Percentiles rank a stretch among this genome's conserved stretches.
These are phyloP conservation scores for Acanthococcus lagerstroemiae DNA, from an alignment of 2,888 invertebrate species.

Conservation along the genomic window DNA sequence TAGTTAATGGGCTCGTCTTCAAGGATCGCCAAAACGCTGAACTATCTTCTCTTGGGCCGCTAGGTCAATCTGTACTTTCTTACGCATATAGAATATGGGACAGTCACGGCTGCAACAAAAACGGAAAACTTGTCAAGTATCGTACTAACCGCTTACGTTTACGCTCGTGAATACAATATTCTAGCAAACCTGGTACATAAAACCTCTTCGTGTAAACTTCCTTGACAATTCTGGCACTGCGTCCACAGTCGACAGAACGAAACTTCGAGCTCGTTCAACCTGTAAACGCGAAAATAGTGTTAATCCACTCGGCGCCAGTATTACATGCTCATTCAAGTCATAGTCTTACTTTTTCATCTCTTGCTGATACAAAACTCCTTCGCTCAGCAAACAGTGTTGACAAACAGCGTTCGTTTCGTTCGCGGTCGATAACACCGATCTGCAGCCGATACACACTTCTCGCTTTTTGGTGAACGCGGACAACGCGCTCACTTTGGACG, in stretches of 20 bases:
- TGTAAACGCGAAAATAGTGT: constrained; percentile 25
- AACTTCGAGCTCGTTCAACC: constrained; percentile 64
- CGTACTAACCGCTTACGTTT: too few species aligned
- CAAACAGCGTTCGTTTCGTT: constrained; percentile 65
- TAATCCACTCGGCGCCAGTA: too few species aligned
- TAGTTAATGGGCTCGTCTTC: not conserved
- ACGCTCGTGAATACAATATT: constrained; percentile 5
- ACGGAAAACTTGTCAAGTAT: constrained; percentile 5
- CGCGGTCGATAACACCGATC: constrained; percentile 51
- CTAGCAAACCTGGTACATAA: constrained; percentile 69
- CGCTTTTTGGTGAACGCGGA: constrained; percentile 88
- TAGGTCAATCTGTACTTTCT: constrained; percentile 93
- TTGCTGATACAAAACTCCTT: constrained; percentile 72
- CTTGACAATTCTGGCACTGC: constrained; percentile 97
- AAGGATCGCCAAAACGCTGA: constrained; percentile 65
- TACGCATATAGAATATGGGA: constrained; percentile 99
- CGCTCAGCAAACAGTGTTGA: constrained; percentile 65
- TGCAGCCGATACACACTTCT: constrained; percentile 93
- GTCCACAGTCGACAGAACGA: constrained; percentile 92
- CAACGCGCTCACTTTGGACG: constrained; percentile 88
- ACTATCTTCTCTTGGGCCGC: constrained; percentile 74
- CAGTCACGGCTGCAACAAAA: constrained; percentile 74
- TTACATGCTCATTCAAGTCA: not conserved
- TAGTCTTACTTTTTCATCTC: constrained; percentile 57
- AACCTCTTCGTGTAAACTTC: constrained; percentile 95